phyloP scores from a whole-genome alignment of 2,113 vertebrate genomes.

The Morone saxatilis region DNA sequence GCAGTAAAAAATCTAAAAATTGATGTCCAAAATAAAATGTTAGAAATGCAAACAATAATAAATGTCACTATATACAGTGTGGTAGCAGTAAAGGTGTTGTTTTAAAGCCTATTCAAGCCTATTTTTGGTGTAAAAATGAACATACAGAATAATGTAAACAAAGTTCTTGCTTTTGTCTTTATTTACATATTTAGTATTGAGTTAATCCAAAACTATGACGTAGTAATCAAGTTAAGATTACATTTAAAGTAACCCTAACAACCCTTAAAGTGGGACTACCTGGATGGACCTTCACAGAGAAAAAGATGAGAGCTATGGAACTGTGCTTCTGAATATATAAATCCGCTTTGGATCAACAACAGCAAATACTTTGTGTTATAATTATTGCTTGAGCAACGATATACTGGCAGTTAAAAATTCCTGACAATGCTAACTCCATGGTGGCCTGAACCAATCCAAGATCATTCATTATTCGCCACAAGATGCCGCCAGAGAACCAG shows the following conservation, averaged over 20 bases:
- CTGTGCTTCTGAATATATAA: not conserved
- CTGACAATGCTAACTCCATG: not conserved
- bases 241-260: too few species aligned
- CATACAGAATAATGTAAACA: too few species aligned
- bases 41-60: not conserved
- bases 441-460: not conserved
- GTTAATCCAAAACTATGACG: too few species aligned
- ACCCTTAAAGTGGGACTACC: not conserved
- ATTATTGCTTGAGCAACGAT: not conserved
- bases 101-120: not conserved
- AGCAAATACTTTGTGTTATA: not conserved
- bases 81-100: not conserved
- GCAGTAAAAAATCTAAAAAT: not conserved
- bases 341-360: not conserved
- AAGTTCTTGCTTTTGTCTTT: too few species aligned
- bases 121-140: not conserved
- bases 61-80: not conserved
- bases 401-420: not conserved
- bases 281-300: not conserved
- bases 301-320: not conserved
- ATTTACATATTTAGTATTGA: too few species aligned
- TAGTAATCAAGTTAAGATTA: too few species aligned
- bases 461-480: constrained; percentile 57
- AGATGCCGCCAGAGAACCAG: constrained; percentile 69
- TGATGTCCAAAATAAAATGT: not conserved